These are phyloP conservation scores for Calypte anna DNA, from an alignment of 2,113 vertebrate species.

Conservation along the genomic window DNA sequence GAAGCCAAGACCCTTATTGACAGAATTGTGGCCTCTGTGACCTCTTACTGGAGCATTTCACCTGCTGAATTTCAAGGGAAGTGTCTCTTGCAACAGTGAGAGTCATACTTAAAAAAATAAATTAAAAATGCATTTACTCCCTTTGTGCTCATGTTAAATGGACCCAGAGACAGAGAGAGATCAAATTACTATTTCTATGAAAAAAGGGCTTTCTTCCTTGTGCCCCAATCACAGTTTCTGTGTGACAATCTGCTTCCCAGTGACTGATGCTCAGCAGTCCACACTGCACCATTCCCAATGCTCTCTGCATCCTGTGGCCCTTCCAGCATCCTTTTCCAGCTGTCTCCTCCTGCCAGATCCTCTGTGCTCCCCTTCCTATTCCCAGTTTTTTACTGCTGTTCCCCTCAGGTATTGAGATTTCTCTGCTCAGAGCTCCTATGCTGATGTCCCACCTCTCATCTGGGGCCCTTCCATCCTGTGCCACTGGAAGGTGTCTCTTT, in stretches of 20 bases:
- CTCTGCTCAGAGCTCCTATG: background rate
- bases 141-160: background rate
- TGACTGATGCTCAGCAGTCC: background rate
- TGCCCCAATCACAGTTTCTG: background rate
- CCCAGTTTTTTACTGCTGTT: background rate
- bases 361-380: background rate
- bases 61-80: constrained; percentile 16
- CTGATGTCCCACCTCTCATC: background rate
- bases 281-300: background rate
- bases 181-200: background rate
- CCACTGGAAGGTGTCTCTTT: background rate
- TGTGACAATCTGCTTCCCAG: background rate
- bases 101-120: background rate
- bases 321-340: background rate
- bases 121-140: background rate
- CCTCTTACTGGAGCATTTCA: background rate
- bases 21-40: background rate
- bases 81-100: background rate
- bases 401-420: background rate
- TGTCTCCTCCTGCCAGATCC: background rate
- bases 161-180: background rate
- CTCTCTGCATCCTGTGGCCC: background rate
- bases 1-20: background rate
- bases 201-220: background rate
- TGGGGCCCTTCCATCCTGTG: background rate